Conservation (phyloP, 2,888 invertebrate genomes). For the Zelleria hepariella region DNA sequence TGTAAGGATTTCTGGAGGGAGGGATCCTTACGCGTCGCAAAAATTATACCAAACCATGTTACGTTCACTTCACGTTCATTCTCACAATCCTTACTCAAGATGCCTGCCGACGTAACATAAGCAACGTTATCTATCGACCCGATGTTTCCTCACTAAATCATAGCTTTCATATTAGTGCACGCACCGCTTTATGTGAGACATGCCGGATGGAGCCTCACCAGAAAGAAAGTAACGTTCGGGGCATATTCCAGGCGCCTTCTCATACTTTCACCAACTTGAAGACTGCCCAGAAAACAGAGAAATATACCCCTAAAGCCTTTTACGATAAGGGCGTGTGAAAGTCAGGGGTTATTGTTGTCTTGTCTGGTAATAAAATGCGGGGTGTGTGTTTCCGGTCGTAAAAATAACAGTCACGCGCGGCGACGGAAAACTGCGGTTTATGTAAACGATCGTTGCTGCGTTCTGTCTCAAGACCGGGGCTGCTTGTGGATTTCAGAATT, state of each 20-base stretch:
- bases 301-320: neutral
- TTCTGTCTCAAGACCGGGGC: neutral
- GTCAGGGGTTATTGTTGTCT: neutral
- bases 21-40: too few species aligned
- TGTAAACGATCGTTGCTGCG: slow-evolving; percentile 11
- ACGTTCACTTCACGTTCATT: neutral
- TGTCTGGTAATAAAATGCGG: slow-evolving; percentile 23
- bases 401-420: slow-evolving; percentile 34
- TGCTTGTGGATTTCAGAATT: too few species aligned
- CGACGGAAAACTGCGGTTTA: slow-evolving; percentile 15
- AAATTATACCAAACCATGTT: too few species aligned
- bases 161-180: neutral
- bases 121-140: neutral
- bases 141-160: neutral
- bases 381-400: slow-evolving; percentile 33
- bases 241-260: neutral
- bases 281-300: neutral
- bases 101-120: neutral
- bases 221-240: neutral
- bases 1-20: too few species aligned
- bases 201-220: neutral
- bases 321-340: neutral
- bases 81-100: neutral
- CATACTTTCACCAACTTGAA: neutral
- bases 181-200: neutral